A percentile compares a stretch with the other conserved stretches of the same genome.
These are phyloP conservation scores for Nannoperca obscura DNA, from an alignment of 2,797 vertebrate species.

Conservation along the genomic window DNA sequence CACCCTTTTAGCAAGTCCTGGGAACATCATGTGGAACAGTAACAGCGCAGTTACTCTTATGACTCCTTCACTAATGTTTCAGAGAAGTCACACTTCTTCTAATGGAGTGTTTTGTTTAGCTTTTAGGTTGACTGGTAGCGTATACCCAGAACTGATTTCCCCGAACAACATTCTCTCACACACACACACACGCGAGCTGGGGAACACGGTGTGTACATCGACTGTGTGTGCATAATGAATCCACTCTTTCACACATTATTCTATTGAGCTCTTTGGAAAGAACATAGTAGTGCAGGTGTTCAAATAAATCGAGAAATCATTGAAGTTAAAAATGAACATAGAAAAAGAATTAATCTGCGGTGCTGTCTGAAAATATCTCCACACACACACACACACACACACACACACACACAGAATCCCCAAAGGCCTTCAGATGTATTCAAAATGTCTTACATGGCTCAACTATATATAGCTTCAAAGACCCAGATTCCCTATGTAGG, in stretches of 20 bases:
- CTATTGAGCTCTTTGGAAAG: slow-evolving; percentile 12
- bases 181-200: slow-evolving; percentile 17
- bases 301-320: slow-evolving; percentile 22
- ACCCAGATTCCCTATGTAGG: slow-evolving; percentile 80
- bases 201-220: slow-evolving; percentile 13
- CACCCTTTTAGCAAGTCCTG: not conserved
- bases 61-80: not conserved
- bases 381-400: slow-evolving; percentile 68
- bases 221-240: slow-evolving; percentile 22
- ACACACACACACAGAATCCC: slow-evolving; percentile 65
- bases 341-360: slow-evolving; percentile 31
- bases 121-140: not conserved
- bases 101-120: not conserved
- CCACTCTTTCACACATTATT: not conserved
- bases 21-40: not conserved
- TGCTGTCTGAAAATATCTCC: slow-evolving; percentile 18
- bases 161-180: not conserved
- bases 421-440: slow-evolving; percentile 77
- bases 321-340: slow-evolving; percentile 11
- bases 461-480: slow-evolving; percentile 83
- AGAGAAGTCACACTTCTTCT: not conserved
- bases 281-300: slow-evolving; percentile 10
- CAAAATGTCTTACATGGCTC: slow-evolving; percentile 78
- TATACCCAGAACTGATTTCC: slow-evolving; percentile 18
- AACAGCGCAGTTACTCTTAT: not conserved